Base-by-base conservation (phyloP, 2,797 vertebrate species). In the Siniperca scherzeri region DNA sequence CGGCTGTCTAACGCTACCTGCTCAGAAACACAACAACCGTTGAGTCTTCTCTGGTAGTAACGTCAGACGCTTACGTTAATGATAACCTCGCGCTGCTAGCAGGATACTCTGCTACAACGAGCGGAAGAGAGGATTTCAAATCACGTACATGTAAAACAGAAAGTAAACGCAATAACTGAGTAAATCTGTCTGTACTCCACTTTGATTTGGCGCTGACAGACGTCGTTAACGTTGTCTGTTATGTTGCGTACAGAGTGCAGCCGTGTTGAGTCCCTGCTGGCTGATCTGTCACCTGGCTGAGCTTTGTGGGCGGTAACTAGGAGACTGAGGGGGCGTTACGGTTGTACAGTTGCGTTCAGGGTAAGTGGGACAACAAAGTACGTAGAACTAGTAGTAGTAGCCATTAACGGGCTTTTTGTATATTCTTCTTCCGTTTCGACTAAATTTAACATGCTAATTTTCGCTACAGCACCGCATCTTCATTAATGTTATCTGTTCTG, bases 231-330 rank as follows among this genome's bases (percentile, higher is more conserved):
- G 64, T 48, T 19, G 65, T 50, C 48, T n/a, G 65, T 40, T 22
- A 0, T 3, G 78, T 0, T 60, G 84, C 36, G 79, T 19, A 17
- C 40, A 3, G 40, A 21, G n/a, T 2, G 27, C 1, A 52, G 71
- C 48, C 36, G 77, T 17, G 70, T 14, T 36, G 64, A 7, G n/a
- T 79, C 46, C 44, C 48, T 25, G 74, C 85, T 55, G 80, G 33
- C 84, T 92, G 85, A 89, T 86, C 91, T 92, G 93, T 94, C 94
- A 94, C 84, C 90, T 90, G 92, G 84, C 81, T 78, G 91, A 88
- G 84, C 87, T 91, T 87, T 85, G 93, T 87, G 91, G 93, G 94
- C 88, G 87, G 84, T 22, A 22, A 75, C 86, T 11, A 70, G 62
- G 52, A 61, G 56, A 25, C 62, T 3, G 71, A 48, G 76, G 81